Evolutionary conservation across 92 coral and sea anemone genomes (phyloP).

Genomic region (Parazoanthus atlanticus): DNA sequence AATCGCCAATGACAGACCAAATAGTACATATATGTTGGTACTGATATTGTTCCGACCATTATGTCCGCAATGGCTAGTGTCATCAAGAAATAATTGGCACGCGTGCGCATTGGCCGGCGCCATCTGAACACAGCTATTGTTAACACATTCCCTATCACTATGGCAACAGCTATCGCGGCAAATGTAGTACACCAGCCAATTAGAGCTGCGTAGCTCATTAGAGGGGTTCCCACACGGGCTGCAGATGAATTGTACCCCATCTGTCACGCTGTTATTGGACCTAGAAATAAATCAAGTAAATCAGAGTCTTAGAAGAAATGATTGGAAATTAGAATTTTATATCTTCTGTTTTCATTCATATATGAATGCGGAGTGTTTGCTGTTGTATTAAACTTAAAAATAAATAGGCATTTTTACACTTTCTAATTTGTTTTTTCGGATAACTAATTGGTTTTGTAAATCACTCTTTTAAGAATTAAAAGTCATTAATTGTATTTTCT

Average conservation of each 20-base stretch:
- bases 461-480: neutral
- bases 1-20: conserved; percentile 71
- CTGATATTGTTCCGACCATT: conserved; percentile 71
- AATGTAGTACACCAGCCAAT: conserved; percentile 67
- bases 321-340: neutral
- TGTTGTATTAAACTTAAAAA: too few relatives aligned
- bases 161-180: conserved; percentile 68
- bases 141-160: conserved; percentile 64
- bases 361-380: neutral
- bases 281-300: conserved; percentile 3
- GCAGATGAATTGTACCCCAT: conserved; percentile 20
- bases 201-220: conserved; percentile 54
- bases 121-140: conserved; percentile 82
- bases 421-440: neutral
- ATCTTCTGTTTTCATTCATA: neutral
- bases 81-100: conserved; percentile 78
- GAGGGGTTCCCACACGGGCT: neutral
- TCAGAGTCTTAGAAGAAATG: neutral
- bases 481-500: too few relatives aligned
- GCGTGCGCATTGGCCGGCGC: conserved; percentile 68
- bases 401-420: too few relatives aligned
- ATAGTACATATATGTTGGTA: conserved; percentile 72
- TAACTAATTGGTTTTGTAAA: too few relatives aligned
- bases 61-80: conserved; percentile 80
- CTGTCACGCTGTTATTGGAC: conserved; percentile 1